Percentiles rank a stretch among this genome's conserved stretches.
These are phyloP conservation scores for Nanger granti DNA, from an alignment of 2,113 vertebrate genomes.

Conservation along the genomic window DNA sequence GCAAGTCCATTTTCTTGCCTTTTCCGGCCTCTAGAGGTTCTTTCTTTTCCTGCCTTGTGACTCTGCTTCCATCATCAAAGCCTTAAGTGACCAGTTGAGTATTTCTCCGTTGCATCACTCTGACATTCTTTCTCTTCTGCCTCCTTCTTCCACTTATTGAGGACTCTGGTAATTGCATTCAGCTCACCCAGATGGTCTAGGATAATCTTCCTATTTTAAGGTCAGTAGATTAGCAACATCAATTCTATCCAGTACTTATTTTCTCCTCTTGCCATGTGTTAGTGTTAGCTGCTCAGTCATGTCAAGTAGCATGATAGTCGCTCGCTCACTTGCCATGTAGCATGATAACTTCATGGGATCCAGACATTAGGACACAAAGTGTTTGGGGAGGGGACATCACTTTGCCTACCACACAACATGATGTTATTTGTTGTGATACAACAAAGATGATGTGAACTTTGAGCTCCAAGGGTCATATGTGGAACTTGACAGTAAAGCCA, in stretches of 20 bases:
- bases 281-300: not conserved
- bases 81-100: not conserved
- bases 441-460: not conserved
- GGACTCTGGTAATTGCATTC: not conserved
- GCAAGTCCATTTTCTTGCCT: not conserved
- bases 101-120: not conserved
- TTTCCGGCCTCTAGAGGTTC: not conserved
- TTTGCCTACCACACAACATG: not conserved
- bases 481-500: not conserved
- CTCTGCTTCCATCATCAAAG: not conserved
- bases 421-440: not conserved
- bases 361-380: not conserved
- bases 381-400: not conserved
- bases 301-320: not conserved
- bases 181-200: not conserved
- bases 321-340: not conserved
- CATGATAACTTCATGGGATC: not conserved
- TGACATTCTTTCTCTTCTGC: not conserved
- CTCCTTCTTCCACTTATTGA: not conserved
- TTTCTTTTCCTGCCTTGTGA: not conserved
- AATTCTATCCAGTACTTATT: not conserved
- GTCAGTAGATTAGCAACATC: not conserved
- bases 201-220: not conserved
- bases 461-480: not conserved
- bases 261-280: not conserved